Base-by-base conservation (phyloP, 2,113 vertebrate genomes). In the Neogobius melanostomus region DNA sequence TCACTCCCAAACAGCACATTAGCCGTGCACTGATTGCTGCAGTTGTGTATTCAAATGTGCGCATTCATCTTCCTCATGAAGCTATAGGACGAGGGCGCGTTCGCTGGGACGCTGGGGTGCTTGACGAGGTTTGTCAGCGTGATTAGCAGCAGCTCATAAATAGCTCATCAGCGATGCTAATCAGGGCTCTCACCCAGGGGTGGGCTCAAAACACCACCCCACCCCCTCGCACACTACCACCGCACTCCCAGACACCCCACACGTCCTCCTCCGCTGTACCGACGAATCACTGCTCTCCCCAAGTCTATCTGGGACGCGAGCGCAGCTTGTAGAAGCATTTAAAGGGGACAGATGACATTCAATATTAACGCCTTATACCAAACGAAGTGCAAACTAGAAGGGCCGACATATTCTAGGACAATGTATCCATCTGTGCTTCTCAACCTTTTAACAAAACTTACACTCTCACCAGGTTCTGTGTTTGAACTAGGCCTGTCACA, bases 161-260 rank as follows among this genome's bases (percentile, higher is more conserved):
- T 82, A 87, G 73, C 76, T 88, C 81, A 91, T 90, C 88, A 87
- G 79, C 57, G 84, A 85, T 85, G 84, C 80, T 89, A 91, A 91
- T 89, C 85, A 89, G 77, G 69, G 63, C 75, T 82, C 82, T 80
- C 82, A 87, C 87, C 80, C 47, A 57, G 75, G 84, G 78, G 74
- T 75, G 80, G 79, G 71, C 82, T 81, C 79, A 84, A 88, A 84
- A 89, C 87, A 84, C 21, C 68, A 67, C 53, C 11, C 47, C 80
- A 70, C 47, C 69, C 79, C 72, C 10, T 16, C 54, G 14, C 28
- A 59, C 56, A 16, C 21, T 1, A 21, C 21, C 21, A 21, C 21
- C 2, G 21, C 21, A 21, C 51, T n/a, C 51, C 6, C n/a, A 59
- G 28, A 36, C 28, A 36, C 28, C 28, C 28, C 28, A 36, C 28